Conservation (phyloP, 30 jellyfish, hydroid and myxozoan species). For the Morbakka virulenta region DNA sequence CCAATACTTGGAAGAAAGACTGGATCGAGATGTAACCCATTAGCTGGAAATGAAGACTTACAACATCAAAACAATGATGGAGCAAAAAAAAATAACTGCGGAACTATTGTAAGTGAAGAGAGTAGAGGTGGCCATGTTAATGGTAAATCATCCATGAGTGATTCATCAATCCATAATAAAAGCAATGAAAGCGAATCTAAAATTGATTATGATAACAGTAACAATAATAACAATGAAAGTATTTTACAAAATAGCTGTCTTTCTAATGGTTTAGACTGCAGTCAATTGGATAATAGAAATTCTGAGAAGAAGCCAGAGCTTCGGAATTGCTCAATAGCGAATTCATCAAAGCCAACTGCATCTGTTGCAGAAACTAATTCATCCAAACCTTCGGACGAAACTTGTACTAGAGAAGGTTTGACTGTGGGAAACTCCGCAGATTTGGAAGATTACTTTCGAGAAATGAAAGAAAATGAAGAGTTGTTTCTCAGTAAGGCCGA, state of each 20-base stretch:
- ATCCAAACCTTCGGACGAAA: too few species aligned
- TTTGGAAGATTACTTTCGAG: conserved; percentile 62
- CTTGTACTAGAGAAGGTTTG: too few species aligned
- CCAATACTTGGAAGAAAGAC: conserved; percentile 43
- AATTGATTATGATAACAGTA: background rate
- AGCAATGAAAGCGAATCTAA: background rate
- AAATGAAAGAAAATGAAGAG: conserved; percentile 51
- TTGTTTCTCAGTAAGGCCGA: too few species aligned
- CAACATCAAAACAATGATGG: too few species aligned
- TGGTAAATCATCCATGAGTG: background rate
- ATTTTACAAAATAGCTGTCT: too few species aligned
- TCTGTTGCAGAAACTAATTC: too few species aligned
- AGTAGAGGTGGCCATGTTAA: background rate
- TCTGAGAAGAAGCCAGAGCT: too few species aligned
- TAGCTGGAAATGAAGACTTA: background rate
- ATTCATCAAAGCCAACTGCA: too few species aligned
- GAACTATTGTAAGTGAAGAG: background rate
- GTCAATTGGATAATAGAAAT: too few species aligned
- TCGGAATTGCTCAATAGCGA: too few species aligned
- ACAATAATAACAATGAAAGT: background rate
- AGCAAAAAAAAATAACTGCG: background rate
- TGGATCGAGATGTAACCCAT: conserved; percentile 6
- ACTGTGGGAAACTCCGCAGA: conserved; percentile 67
- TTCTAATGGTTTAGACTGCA: too few species aligned
- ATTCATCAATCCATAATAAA: background rate